Conservation (phyloP, 2,113 vertebrate species). For the Pygoscelis antarcticus region DNA sequence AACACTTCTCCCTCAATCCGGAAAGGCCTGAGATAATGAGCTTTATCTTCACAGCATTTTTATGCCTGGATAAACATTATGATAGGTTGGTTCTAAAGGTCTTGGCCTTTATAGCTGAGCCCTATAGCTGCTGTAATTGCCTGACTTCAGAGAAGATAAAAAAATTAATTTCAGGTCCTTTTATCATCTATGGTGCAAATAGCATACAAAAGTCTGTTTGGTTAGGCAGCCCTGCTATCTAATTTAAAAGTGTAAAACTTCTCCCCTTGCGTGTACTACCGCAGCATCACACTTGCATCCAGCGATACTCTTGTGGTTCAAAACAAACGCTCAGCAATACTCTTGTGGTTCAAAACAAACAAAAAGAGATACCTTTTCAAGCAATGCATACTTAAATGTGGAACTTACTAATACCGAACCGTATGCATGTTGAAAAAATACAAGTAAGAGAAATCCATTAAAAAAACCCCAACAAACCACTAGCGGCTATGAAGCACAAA, state of each 20-base stretch:
- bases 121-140: background rate
- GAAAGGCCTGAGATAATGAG: background rate
- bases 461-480: background rate
- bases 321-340: background rate
- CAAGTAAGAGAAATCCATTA: background rate
- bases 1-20: background rate
- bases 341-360: background rate
- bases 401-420: background rate
- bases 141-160: background rate
- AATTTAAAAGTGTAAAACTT: background rate
- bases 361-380: background rate
- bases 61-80: background rate
- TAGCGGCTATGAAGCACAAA: background rate
- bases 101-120: background rate
- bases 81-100: background rate
- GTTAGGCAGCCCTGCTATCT: background rate
- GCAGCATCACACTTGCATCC: background rate
- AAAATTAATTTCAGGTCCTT: background rate
- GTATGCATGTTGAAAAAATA: background rate
- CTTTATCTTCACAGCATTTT: background rate
- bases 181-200: background rate
- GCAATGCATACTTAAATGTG: background rate
- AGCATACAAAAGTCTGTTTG: fast-evolving
- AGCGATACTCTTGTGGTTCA: background rate
- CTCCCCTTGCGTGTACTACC: background rate